Conservation (phyloP, 2,113 vertebrate species). For the Dicentrarchus labrax region DNA sequence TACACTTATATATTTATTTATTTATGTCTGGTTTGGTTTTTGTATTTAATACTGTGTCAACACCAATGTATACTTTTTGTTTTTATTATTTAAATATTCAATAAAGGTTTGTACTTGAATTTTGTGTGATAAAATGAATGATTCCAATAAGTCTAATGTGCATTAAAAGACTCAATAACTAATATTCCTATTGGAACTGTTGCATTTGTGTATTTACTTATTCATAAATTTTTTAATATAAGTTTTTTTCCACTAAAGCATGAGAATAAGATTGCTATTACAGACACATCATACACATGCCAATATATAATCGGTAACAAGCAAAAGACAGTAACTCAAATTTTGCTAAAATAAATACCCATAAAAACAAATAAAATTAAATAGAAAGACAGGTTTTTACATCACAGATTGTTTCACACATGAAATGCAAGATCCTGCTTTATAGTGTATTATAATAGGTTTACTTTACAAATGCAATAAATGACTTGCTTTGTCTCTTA, state of each 20-base stretch:
- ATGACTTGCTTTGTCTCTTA: background rate
- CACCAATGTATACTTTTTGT: too few species aligned
- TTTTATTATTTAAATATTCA: too few species aligned
- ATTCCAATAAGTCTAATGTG: background rate
- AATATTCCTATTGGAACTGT: too few species aligned
- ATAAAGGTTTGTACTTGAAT: too few species aligned
- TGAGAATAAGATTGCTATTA: background rate
- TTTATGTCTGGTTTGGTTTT: too few species aligned
- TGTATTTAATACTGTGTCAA: too few species aligned
- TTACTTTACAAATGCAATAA: too few species aligned
- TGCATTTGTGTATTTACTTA: background rate
- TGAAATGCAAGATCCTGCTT: background rate
- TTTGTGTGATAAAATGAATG: too few species aligned
- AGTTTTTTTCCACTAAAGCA: too few species aligned
- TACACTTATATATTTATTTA: too few species aligned
- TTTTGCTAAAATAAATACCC: background rate
- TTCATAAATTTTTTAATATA: too few species aligned
- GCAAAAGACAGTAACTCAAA: background rate
- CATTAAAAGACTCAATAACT: background rate
- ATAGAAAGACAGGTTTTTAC: background rate
- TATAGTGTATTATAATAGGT: too few species aligned
- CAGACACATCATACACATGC: background rate
- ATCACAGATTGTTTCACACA: background rate
- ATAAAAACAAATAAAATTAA: background rate
- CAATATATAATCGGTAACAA: background rate